Evolutionary conservation across 2,888 invertebrate species (phyloP), one percentile per base, ranked within the genome.

Genomic region (Malachius bipustulatus): DNA sequence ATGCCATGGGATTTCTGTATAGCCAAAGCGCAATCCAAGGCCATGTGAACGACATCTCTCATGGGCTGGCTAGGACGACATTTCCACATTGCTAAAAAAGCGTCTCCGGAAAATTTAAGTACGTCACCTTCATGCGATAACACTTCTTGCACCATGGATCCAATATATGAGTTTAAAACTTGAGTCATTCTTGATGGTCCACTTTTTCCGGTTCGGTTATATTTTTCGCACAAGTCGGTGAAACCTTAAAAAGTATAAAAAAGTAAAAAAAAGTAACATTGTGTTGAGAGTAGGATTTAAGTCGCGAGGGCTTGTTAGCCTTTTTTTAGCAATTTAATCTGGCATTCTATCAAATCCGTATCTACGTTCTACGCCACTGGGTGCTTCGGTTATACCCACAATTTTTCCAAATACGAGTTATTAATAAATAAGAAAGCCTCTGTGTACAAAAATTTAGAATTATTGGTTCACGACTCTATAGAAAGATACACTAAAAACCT

Each of bases 181-280:
- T 75, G 73, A 0, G 78, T 77, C 27, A 82, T 59, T 35, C 75
- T 69, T 3, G 81, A 80, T 0, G 79, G 76, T 0, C 82, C 81
- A 1, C 76, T 75, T 42, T 69, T 69, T 0, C 75, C 75, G 2
- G 69, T 62, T 47, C 69, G 69, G 11, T 73, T 76, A 50, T 77
- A 82, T 36, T 67, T 72, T 51, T 82, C 75, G 35, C 73, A 70
- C 4, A 77, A 59, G 10, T 74, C 70, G 1, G 75, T 75, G 46
- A 75, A 77, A 28, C 77, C 75, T 75, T 47, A 31, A 30, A 37
- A 14, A 14, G 32, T 8, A 9, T 24, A 9, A 24, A 24, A 24
- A 24, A 8, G 9, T 24, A 6, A 8, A 24, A 8, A 24, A 6
- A 24, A 6, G 9, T 24, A 8, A 8, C 6, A 24, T 24, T 8